Evolutionary conservation across 2,113 vertebrate genomes (phyloP), one percentile per base, ranked within the genome.

Genomic region (Oreamnos americanus): DNA sequence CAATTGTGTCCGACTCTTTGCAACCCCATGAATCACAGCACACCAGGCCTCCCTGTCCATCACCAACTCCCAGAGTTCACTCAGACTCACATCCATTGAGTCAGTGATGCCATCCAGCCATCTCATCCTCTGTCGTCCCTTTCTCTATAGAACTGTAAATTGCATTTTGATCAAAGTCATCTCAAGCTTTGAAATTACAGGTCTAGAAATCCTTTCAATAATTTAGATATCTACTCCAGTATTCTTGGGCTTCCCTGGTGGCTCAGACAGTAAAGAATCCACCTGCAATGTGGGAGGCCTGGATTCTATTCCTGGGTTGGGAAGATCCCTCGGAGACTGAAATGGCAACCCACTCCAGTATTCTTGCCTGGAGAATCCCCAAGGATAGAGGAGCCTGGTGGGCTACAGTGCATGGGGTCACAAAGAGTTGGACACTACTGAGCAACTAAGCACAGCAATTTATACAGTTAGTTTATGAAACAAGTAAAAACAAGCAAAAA

Each of bases 401-500:
- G n/a, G 67, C 19, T 74, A 74, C 10, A 74, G 67, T 39, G n/a
- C 67, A 74, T 39, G 67, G 19, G 21, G 19, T 74, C 10, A 12
- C n/a, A 74, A 74, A 74, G 67, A 74, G 67, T 74, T 39, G n/a
- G 67, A 39, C 19, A 39, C 5, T 21, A 39, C n/a, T 39, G 67
- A 74, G 67, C 67, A 12, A 74, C 67, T 74, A 74, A 74, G n/a
- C 19, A 74, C 45, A 97, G n/a, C 10, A 88, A 15, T 90, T 81
- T 93, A 49, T 71, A 81, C 36, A 49, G 47, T 33, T 79, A 60
- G 21, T 51, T 85, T n/a, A 82, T 87, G 71, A 95, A 93, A 74
- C 28, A 95, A 60, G 90, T 45, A 79, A 93, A 95, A 93, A 74
- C 28, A 95, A 60, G 90, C 36, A 79, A 93, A 82, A 84, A 95